Evolutionary conservation across 64 coral and sea anemone species (phyloP), one percentile per base, ranked within the genome.

Genomic region (Stichodactyla mertensii): DNA sequence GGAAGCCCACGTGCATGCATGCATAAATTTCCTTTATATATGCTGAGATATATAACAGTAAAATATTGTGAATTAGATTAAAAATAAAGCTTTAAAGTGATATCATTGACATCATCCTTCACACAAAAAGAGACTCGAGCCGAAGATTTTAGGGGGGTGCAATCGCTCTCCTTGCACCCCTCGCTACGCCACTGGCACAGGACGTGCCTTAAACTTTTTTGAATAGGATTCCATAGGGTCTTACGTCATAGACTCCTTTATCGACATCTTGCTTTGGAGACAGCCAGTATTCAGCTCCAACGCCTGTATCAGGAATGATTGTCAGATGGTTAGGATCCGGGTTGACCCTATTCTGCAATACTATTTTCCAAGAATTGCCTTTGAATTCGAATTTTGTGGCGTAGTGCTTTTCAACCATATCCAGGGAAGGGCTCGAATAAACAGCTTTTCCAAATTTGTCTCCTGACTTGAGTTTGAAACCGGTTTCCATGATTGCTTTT

Each of bases 351-450:
- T 87, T 91, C 61, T 91, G 89, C 52, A 91, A 71, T 5, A 64
- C 89, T 61, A 91, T 91, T 83, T 86, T 77, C 64, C 77, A 91
- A 20, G 54, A 80, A 18, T 86, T 81, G 15, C 89, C 84, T 77
- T 91, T 71, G 55, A 64, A 86, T 55, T 52, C 83, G 77, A 91
- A 91, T 23, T 64, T 52, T 56, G 86, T 84, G 19, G 89, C 84
- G n/a, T 86, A 91, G 51, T 22, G 26, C 28, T 62, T 86, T 36
- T 61, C 84, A n/a, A 91, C 84, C 89, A 91, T 91, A 0, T 91
- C 83, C n/a, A 91, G 84, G n/a, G 83, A 81, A 9, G 89, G 89
- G 52, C 89, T 91, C 2, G 89, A 86, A 86, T 91, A 91, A 6
- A 91, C 89, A 13, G 79, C 89, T 87, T 70, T 91, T 54, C 19